Evolutionary conservation across 2,113 vertebrate species (phyloP).

Genomic region (Hymenochirus boettgeri): DNA sequence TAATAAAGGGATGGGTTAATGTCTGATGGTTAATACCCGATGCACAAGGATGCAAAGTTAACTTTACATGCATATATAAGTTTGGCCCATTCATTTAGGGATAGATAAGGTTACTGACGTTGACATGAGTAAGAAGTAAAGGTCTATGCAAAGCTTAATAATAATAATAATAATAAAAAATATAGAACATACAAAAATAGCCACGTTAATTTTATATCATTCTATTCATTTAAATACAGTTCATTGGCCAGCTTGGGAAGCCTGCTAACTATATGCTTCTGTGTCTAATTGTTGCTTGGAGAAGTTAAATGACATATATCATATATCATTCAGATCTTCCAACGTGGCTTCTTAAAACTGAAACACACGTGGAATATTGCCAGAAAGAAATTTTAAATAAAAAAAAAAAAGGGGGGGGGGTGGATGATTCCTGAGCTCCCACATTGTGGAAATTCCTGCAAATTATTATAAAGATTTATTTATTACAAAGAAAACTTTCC

Average conservation of each 20-base stretch:
- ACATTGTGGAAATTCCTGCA: not conserved
- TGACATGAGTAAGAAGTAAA: no score
- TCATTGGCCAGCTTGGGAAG: slow-evolving; percentile 16
- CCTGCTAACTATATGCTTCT: slow-evolving; percentile 34
- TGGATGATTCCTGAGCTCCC: no score
- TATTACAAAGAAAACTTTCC: no score
- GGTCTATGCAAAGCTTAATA: no score
- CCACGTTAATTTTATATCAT: slow-evolving; percentile 6
- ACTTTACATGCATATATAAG: no score
- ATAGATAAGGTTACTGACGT: no score
- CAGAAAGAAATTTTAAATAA: slow-evolving; percentile 11
- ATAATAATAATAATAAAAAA: no score
- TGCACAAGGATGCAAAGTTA: no score
- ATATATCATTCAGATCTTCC: slow-evolving; percentile 51
- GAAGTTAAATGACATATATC: slow-evolving; percentile 53
- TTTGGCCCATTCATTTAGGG: no score
- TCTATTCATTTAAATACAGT: not conserved
- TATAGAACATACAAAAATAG: no score
- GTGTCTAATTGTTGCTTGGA: slow-evolving; percentile 55
- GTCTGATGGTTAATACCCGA: no score
- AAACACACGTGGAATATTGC: slow-evolving; percentile 49
- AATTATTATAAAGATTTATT: not conserved
- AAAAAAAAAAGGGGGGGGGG: not conserved
- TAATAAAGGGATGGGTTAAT: no score
- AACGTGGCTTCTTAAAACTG: slow-evolving; percentile 58